Conservation (phyloP, 2,797 vertebrate species). For the Alfaro cultratus region DNA sequence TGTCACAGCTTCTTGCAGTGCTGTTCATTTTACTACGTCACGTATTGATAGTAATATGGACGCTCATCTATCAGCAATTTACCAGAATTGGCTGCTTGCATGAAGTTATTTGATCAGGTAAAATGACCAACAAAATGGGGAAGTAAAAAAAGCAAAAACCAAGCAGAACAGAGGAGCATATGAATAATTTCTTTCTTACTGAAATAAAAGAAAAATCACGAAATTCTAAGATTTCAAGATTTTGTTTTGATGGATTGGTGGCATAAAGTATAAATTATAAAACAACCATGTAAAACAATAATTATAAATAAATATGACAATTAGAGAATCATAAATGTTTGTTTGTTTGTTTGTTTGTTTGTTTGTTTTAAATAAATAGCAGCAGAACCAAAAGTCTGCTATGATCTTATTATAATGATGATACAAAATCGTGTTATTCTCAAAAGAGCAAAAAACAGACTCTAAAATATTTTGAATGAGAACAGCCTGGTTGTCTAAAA, state of each 20-base stretch:
- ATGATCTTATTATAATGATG: neutral
- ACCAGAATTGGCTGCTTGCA: no score
- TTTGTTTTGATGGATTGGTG: neutral
- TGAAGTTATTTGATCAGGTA: no score
- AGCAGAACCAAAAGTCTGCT: slow-evolving; percentile 10
- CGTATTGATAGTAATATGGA: no score
- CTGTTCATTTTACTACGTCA: no score
- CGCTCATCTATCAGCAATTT: no score
- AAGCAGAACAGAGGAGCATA: no score
- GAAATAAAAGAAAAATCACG: no score
- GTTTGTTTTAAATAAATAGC: slow-evolving; percentile 20
- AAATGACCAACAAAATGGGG: no score
- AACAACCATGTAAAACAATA: slow-evolving; percentile 5
- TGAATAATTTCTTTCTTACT: no score
- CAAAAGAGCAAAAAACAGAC: slow-evolving; percentile 26
- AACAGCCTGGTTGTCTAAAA: slow-evolving; percentile 40
- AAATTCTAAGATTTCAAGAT: neutral
- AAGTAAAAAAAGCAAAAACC: no score
- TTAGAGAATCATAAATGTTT: slow-evolving; percentile 18
- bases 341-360: slow-evolving; percentile 17
- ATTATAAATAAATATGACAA: slow-evolving; percentile 10
- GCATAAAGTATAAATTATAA: neutral
- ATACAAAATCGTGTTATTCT: neutral
- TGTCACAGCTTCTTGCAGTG: no score
- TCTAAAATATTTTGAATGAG: slow-evolving; percentile 39